phyloP scores from a whole-genome alignment of 2,113 vertebrate species.

The Podiceps cristatus region DNA sequence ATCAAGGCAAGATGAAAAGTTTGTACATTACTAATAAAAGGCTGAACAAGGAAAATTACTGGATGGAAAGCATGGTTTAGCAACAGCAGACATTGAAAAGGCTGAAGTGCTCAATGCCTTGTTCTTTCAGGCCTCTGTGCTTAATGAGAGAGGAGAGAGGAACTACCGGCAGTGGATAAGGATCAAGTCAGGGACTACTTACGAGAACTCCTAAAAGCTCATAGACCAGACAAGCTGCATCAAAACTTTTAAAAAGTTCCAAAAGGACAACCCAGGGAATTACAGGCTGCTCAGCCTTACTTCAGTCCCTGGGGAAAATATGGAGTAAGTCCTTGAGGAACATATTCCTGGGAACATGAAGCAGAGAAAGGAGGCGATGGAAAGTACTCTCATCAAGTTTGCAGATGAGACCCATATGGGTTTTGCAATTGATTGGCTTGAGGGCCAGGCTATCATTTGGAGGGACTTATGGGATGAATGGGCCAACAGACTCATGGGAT shows the following conservation, averaged over 20 bases:
- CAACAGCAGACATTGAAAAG: neutral
- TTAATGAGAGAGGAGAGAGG: neutral
- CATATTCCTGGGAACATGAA: neutral
- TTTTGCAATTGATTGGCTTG: neutral
- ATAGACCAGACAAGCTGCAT: neutral
- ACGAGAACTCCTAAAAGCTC: neutral
- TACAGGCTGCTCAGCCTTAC: neutral
- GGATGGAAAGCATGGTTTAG: neutral
- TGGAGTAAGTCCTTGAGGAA: neutral
- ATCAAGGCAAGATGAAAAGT: neutral
- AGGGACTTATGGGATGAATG: neutral
- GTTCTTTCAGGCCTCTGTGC: neutral
- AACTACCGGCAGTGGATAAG: neutral
- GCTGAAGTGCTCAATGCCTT: neutral
- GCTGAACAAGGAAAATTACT: neutral
- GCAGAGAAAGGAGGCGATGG: neutral
- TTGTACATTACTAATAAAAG: neutral
- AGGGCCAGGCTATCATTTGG: neutral
- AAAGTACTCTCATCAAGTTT: neutral
- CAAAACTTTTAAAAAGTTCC: neutral
- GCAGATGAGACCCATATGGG: neutral
- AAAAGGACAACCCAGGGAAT: neutral
- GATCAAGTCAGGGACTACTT: neutral
- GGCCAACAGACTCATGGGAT: neutral
- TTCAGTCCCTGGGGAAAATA: neutral